Conservation (phyloP, 2,888 invertebrate species). For the Hecatera dysodea region DNA sequence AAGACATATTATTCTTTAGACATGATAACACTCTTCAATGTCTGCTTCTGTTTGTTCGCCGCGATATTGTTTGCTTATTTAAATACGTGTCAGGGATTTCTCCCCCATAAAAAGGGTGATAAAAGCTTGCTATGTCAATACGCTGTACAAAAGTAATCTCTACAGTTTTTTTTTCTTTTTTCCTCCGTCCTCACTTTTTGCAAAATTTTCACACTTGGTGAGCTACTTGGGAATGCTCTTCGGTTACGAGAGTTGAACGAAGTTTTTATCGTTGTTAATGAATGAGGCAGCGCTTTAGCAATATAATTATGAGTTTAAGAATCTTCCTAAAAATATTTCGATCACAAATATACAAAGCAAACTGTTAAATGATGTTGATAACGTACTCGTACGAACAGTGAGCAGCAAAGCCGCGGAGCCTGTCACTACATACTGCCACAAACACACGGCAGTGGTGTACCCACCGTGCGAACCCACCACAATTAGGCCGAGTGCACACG, state of each 20-base stretch:
- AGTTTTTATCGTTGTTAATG: slow-evolving; percentile 27
- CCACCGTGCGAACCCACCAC: slow-evolving; percentile 49
- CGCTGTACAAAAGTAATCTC: slow-evolving; percentile 87
- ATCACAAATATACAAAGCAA: neutral
- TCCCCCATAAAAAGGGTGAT: slow-evolving; percentile 87
- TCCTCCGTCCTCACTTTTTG: slow-evolving; percentile 64
- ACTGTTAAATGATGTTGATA: neutral
- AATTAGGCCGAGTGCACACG: slow-evolving; percentile 53
- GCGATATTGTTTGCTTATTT: slow-evolving; percentile 88
- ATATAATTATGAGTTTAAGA: neutral
- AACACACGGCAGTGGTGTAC: slow-evolving; percentile 58
- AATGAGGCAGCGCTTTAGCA: slow-evolving; percentile 8
- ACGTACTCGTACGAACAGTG: slow-evolving; percentile 15
- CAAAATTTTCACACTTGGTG: slow-evolving; percentile 62
- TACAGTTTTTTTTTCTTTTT: slow-evolving; percentile 81
- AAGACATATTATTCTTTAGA: slow-evolving; percentile 52
- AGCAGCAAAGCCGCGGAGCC: slow-evolving; percentile 40
- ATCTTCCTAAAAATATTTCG: too few species aligned
- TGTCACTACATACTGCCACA: slow-evolving; percentile 54
- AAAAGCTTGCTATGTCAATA: slow-evolving; percentile 89
- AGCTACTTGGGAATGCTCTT: slow-evolving; percentile 44
- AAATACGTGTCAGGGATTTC: slow-evolving; percentile 89
- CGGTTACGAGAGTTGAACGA: slow-evolving; percentile 27
- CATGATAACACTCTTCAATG: slow-evolving; percentile 71
- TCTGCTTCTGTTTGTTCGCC: slow-evolving; percentile 80